Evolutionary conservation across 1,140 invertebrate species (phyloP), one percentile per base, ranked within the genome.

Genomic region (Thaumetopoea pityocampa): DNA sequence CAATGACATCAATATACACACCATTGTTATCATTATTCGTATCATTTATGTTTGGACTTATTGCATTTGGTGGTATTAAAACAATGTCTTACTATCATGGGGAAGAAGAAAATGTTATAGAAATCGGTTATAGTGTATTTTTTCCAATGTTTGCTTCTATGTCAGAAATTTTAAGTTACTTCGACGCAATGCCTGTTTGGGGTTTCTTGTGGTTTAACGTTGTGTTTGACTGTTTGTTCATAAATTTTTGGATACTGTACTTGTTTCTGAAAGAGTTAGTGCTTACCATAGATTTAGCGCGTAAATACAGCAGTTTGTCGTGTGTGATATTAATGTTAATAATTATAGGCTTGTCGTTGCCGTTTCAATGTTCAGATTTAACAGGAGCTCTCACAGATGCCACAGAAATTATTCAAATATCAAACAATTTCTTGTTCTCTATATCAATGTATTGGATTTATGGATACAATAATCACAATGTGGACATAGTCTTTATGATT

Each of bases 401-500:
- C 11, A 53, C 49, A 23, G 62, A 71, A 37, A 60, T 76, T 19
- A 63, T 79, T 30, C 78, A 79, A 58, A 51, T 73, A 26, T 37
- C 56, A 27, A 78, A 53, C 43, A 54, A 50, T 29, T 52, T 78
- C 9, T 51, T 78, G 11, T 70, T 76, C 34, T 76, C 74, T 18
- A 32, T 72, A 5, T 42, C 58, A 26, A 40, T 80, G 20, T 80
- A 82, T 58, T 80, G 73, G 76, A 36, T 73, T 33, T 82, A 82
- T 40, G 73, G 69, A 1, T 68, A 60, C 27, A 57, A 65, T 16
- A 72, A 73, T 27, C 76, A 80, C 28, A 74, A 56, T 23, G 52
- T 74, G 10, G 78, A 82, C 51, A 80, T 82, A 28, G 65, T 67
- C 35, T 82, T 79, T 38, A 82, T 82, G 78, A 76, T 79, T 51